Evolutionary conservation across 1,140 invertebrate genomes (phyloP), one percentile per base, ranked within the genome.

Genomic region (Drosophila serrata): DNA sequence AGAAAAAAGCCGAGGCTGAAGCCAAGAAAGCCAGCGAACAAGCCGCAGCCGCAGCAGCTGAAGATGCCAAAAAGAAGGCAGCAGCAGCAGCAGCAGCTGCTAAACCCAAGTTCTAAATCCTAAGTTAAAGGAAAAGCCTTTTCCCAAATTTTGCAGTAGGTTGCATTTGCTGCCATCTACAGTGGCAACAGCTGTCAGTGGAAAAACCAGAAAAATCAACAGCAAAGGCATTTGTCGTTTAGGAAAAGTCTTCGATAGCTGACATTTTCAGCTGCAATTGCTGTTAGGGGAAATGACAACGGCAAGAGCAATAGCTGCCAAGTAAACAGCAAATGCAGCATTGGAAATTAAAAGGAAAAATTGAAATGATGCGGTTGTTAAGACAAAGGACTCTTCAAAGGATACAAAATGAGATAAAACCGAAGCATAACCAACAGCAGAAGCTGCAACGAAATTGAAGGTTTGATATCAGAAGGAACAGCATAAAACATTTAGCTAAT

Each of bases 1-100:
- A 46, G 53, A 82, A 64, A 46, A 59, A 46, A 35, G 45, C 55
- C 6, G 46, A n/a, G 9, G 59, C 37, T 4, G 31, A 45, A 3
- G 35, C 65, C 11, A 35, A n/a, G 7, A 15, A 11, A 3, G 60
- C 55, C 3, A 31, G 31, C 8, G 27, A 29, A 9, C n/a, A n/a
- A n/a, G n/a, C n/a, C n/a, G n/a, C n/a, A n/a, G n/a, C n/a, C n/a
- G n/a, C n/a, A n/a, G n/a, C n/a, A n/a, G n/a, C n/a, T n/a, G 27
- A 31, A 12, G 48, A 49, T 5, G 31, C 19, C 31, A 35, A 35
- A 15, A 19, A 35, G 24, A 15, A 15, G 17, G 17, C 13, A n/a
- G 7, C 13, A 0, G 42, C 42, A 2, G 42, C 42, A 6, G 19
- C 7, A 31, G 19, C 19, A 24, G 15, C 59, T 7, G 63, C 19